Evolutionary conservation across 2,888 invertebrate species (phyloP).

Genomic region (Bedellia somnulentella): DNA sequence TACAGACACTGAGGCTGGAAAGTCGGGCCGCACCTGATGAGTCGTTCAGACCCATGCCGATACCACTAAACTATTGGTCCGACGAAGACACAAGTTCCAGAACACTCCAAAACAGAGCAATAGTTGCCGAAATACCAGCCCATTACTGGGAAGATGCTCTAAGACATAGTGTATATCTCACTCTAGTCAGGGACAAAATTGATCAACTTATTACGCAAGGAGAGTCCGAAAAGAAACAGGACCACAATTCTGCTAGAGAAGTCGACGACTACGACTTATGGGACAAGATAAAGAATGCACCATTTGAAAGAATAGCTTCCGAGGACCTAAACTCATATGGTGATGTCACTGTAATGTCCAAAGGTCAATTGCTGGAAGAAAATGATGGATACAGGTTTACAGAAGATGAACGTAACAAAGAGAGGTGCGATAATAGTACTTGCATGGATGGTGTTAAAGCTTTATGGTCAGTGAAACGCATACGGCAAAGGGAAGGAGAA

Average conservation of each 20-base stretch:
- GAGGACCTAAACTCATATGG: slow-evolving; percentile 56
- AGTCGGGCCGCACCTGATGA: slow-evolving; percentile 14
- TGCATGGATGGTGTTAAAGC: slow-evolving; percentile 61
- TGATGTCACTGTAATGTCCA: slow-evolving; percentile 66
- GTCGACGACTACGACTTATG: slow-evolving; percentile 47
- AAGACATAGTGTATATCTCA: slow-evolving; percentile 67
- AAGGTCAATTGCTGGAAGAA: slow-evolving; percentile 62
- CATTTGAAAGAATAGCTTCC: slow-evolving; percentile 31
- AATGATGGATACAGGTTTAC: slow-evolving; percentile 57
- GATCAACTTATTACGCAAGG: slow-evolving; percentile 46
- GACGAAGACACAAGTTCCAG: slow-evolving; percentile 19
- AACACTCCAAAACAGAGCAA: slow-evolving; percentile 23
- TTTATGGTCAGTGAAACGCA: slow-evolving; percentile 70
- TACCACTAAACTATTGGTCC: slow-evolving; percentile 38
- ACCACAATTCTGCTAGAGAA: slow-evolving; percentile 23
- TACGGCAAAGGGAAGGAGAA: slow-evolving; percentile 63
- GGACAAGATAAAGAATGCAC: slow-evolving; percentile 48
- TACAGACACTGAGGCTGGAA: slow-evolving; percentile 3
- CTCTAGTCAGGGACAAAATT: slow-evolving; percentile 61
- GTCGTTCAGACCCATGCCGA: slow-evolving; percentile 44
- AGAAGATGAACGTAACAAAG: slow-evolving; percentile 36
- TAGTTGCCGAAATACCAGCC: slow-evolving; percentile 26
- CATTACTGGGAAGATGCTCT: slow-evolving; percentile 69
- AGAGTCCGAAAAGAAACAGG: slow-evolving; percentile 22
- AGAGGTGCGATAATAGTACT: slow-evolving; percentile 37